A percentile compares a stretch with the other conserved stretches of the same genome.
phyloP scores from a whole-genome alignment of 2,888 invertebrate species.

The Nowickia ferox region DNA sequence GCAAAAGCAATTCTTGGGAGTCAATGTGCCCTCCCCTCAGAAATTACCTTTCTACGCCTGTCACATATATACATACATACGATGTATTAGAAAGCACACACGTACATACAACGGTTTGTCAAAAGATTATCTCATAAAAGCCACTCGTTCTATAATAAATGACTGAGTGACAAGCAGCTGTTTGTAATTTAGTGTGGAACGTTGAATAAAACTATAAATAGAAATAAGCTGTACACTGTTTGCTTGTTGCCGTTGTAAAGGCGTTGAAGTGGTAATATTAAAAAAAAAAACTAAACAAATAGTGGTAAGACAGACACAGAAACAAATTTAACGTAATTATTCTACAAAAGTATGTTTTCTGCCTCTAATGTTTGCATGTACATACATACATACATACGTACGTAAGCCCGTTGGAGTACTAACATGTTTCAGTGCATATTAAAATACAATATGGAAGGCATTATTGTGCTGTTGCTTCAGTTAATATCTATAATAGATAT shows the following conservation, averaged over 20 bases:
- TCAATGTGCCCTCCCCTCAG: too few relatives aligned
- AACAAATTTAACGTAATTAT: slow-evolving; percentile 31
- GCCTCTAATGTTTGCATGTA: background rate
- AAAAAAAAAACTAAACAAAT: background rate
- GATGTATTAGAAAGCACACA: background rate
- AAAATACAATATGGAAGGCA: slow-evolving; percentile 38
- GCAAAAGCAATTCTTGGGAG: too few relatives aligned
- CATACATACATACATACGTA: background rate
- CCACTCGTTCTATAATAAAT: slow-evolving; percentile 21
- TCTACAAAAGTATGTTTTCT: slow-evolving; percentile 13
- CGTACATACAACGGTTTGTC: background rate
- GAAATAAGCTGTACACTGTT: slow-evolving; percentile 7
- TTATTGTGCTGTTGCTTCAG: slow-evolving; percentile 34
- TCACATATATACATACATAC: too few relatives aligned
- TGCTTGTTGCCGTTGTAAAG: slow-evolving; percentile 23
- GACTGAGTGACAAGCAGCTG: slow-evolving; percentile 40
- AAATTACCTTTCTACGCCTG: too few relatives aligned
- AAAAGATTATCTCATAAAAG: slow-evolving; percentile 61
- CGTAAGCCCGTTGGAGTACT: background rate
- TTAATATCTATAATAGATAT: slow-evolving; percentile 1
- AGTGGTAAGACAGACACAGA: slow-evolving; percentile 2
- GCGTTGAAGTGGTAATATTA: slow-evolving; percentile 42
- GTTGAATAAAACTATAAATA: slow-evolving; percentile 35
- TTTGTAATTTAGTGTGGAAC: slow-evolving; percentile 21
- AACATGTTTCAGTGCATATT: background rate